Evolutionary conservation across 2,113 vertebrate genomes (phyloP).

Genomic region (Engystomops pustulosus): DNA sequence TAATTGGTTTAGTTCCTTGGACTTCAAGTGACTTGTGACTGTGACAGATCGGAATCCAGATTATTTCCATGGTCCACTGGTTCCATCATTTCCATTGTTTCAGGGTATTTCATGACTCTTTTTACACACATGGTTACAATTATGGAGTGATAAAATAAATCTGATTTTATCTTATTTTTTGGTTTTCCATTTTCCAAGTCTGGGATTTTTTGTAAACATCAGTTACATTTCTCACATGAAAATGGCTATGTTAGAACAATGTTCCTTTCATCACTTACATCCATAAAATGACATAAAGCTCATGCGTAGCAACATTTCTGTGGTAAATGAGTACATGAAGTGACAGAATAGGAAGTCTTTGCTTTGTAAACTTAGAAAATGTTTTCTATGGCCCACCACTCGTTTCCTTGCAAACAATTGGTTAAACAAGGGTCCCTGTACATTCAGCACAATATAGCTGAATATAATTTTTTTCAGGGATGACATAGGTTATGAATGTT

Average conservation of each 20-base stretch:
- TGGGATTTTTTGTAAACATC: conserved; percentile 38
- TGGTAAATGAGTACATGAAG: background rate
- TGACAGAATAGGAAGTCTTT: background rate
- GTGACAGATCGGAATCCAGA: conserved; percentile 38
- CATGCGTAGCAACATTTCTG: background rate
- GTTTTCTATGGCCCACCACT: background rate
- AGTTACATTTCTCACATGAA: conserved; percentile 15
- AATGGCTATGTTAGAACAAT: conserved; percentile 19
- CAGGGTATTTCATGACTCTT: background rate
- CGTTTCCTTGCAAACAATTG: too few relatives aligned
- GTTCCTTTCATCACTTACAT: background rate
- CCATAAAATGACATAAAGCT: background rate
- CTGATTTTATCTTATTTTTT: conserved; percentile 43
- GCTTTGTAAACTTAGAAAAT: background rate
- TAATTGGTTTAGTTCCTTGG: conserved; percentile 34
- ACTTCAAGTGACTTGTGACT: background rate
- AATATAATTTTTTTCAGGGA: too few relatives aligned
- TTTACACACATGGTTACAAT: conserved; percentile 38
- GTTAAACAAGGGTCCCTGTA: too few relatives aligned
- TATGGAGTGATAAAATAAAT: conserved; percentile 26
- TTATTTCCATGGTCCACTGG: conserved; percentile 10
- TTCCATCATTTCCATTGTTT: conserved; percentile 21
- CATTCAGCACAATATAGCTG: too few relatives aligned
- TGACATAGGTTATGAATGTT: too few relatives aligned
- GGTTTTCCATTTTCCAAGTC: conserved; percentile 3